A percentile compares a stretch with the other conserved stretches of the same genome.
Evolutionary conservation across 2,888 invertebrate species (phyloP).

Genomic region (Sturmia bella): DNA sequence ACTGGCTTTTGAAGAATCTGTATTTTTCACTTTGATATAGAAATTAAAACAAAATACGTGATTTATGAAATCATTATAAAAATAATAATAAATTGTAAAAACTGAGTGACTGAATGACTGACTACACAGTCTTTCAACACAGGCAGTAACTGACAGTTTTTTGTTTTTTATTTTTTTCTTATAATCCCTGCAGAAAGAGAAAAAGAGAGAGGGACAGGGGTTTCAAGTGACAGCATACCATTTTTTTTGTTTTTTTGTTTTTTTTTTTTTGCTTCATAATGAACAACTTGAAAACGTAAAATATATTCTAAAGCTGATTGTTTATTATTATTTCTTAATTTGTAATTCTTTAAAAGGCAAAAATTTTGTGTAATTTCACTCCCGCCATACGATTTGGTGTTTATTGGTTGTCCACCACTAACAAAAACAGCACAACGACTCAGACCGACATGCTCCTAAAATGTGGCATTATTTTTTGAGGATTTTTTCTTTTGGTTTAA

Average conservation of each 20-base stretch:
- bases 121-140: conserved; percentile 3
- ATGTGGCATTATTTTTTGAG: conserved; percentile 24
- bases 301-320: conserved; percentile 36
- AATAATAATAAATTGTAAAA: conserved; percentile 1
- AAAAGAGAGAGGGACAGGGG: not conserved
- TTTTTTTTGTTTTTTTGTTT: conserved; percentile 3
- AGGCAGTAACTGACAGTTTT: not conserved
- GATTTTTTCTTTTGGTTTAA: not conserved
- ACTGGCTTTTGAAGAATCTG: conserved; percentile 32
- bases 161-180: no score
- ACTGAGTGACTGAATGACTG: not conserved
- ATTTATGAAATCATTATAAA: conserved; percentile 52
- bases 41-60: conserved; percentile 64
- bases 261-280: conserved; percentile 3
- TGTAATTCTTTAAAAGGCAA: conserved; percentile 16
- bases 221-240: conserved; percentile 3
- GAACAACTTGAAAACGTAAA: not conserved
- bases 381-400: conserved; percentile 18
- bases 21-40: conserved; percentile 41
- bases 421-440: not conserved
- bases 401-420: conserved; percentile 5
- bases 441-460: conserved; percentile 25
- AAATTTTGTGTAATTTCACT: not conserved
- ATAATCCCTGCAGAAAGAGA: not conserved
- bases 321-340: conserved; percentile 31